These are phyloP conservation scores for Clarias fuscus DNA, from an alignment of 2,797 vertebrate genomes.

Conservation along the genomic window DNA sequence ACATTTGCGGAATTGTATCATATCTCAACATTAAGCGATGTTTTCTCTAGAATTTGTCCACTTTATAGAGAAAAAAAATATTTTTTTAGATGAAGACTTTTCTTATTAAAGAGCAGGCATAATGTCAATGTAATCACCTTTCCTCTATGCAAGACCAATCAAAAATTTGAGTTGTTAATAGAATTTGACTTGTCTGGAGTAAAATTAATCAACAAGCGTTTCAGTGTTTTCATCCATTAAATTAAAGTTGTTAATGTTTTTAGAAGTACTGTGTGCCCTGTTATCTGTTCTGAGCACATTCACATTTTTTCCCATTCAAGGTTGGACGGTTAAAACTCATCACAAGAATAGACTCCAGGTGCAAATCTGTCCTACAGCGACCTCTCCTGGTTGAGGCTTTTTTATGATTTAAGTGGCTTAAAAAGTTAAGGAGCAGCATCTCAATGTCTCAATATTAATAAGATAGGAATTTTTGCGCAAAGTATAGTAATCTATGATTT, in stretches of 20 bases:
- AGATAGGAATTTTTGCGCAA: neutral
- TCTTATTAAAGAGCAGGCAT: neutral
- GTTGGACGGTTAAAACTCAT: neutral
- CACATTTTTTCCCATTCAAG: neutral
- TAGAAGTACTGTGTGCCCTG: neutral
- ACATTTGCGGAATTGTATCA: constrained; percentile 38
- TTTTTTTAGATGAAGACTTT: constrained; percentile 12
- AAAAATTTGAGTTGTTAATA: constrained; percentile 30
- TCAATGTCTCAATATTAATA: neutral
- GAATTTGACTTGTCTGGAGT: constrained; percentile 11
- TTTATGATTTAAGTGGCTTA: too few relatives aligned
- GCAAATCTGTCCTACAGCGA: constrained; percentile 13
- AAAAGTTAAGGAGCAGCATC: too few relatives aligned
- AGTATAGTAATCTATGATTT: neutral
- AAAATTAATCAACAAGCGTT: constrained; percentile 7
- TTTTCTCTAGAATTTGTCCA: constrained; percentile 47
- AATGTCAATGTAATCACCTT: neutral
- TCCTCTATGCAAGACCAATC: constrained; percentile 48
- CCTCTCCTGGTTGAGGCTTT: constrained; percentile 19
- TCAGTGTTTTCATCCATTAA: constrained; percentile 48
- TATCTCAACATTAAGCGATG: constrained; percentile 47
- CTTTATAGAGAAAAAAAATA: constrained; percentile 28
- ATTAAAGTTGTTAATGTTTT: neutral
- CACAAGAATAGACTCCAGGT: neutral
- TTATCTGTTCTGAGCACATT: neutral